Evolutionary conservation across 2,113 vertebrate genomes (phyloP), one percentile per base, ranked within the genome.

Genomic region (Semnopithecus entellus): DNA sequence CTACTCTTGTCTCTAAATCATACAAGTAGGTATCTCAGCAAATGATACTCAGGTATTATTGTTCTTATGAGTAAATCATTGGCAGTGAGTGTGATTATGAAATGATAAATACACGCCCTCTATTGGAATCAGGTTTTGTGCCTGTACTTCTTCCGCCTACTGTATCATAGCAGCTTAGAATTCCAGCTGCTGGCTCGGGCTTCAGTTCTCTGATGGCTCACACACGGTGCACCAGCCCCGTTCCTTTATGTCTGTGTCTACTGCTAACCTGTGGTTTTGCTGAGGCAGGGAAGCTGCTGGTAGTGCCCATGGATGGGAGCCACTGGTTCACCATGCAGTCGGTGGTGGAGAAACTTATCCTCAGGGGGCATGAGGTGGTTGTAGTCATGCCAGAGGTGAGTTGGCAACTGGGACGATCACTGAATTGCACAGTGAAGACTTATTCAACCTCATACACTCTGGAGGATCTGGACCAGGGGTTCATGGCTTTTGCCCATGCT

Each of bases 281-380:
- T 3, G 78, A 98, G 10, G 98, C 98, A 59, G 98, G 98, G 20
- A 99, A 98, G 87, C 95, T 99, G 25, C 98, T 99, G 91, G 99
- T 99, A 83, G 70, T 99, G 1, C 99, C 99, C 50, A 98, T 99
- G 98, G 99, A 98, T 12, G 99, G 99, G 35, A 99, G 99, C 90
- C 99, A 99, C 98, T 99, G 99, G 99, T 98, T 99, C 11, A 99
- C 99, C 98, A 99, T 99, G 99, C 96, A 61, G n/a, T 59, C 94
- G 0, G 97, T 99, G 70, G 98, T 99, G 81, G 98, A 99, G 82
- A 98, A 99, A 61, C 98, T 99, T 1, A 32, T 3, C 0, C 81
- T 16, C 2, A 99, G 93, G 64, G 99, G 99, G 6, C 99, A 99
- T 0, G 98, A 99, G 18, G 64, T 99, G 38, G 97, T 99, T 3